These are phyloP conservation scores for Anthrax anthrax DNA, from an alignment of 2,888 invertebrate genomes.

Conservation along the genomic window DNA sequence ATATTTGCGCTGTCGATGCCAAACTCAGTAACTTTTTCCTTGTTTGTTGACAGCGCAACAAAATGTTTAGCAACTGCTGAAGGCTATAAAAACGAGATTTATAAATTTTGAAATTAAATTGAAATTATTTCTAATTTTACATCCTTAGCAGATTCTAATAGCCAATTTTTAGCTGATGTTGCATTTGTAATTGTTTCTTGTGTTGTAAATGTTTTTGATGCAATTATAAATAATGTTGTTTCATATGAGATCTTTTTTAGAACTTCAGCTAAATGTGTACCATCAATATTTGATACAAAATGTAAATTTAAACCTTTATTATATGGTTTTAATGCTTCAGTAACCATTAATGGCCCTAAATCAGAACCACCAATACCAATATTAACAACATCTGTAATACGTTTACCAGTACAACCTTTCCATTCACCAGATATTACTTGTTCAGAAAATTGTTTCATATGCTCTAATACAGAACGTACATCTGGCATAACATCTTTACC, in stretches of 20 bases:
- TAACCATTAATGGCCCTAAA: slow-evolving; percentile 97
- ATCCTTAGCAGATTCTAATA: slow-evolving; percentile 70
- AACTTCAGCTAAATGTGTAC: slow-evolving; percentile 92
- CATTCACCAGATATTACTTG: slow-evolving; percentile 56
- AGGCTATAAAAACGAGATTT: slow-evolving; percentile 37
- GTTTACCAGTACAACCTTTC: slow-evolving; percentile 78
- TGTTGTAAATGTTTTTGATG: slow-evolving; percentile 98
- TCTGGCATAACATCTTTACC: slow-evolving; percentile 85
- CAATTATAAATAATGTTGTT: slow-evolving; percentile 93
- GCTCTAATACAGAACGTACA: slow-evolving; percentile 77
- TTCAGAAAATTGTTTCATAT: slow-evolving; percentile 88
- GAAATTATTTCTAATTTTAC: slow-evolving; percentile 41
- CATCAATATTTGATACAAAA: slow-evolving; percentile 98
- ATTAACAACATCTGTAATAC: slow-evolving; percentile 94
- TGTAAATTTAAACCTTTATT: slow-evolving; percentile 74
- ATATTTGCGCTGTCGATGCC: slow-evolving; percentile 95
- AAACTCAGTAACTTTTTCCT: slow-evolving; percentile 85
- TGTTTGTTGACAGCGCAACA: slow-evolving; percentile 94
- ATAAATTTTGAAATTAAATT: not conserved
- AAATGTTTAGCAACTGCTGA: slow-evolving; percentile 90
- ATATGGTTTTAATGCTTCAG: slow-evolving; percentile 89
- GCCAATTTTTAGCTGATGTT: slow-evolving; percentile 93
- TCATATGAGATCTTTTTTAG: slow-evolving; percentile 81
- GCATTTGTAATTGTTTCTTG: slow-evolving; percentile 99
- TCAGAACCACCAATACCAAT: slow-evolving; percentile 99